These are phyloP conservation scores for Thamnophis elegans DNA, from an alignment of 2,797 vertebrate genomes.

Conservation along the genomic window DNA sequence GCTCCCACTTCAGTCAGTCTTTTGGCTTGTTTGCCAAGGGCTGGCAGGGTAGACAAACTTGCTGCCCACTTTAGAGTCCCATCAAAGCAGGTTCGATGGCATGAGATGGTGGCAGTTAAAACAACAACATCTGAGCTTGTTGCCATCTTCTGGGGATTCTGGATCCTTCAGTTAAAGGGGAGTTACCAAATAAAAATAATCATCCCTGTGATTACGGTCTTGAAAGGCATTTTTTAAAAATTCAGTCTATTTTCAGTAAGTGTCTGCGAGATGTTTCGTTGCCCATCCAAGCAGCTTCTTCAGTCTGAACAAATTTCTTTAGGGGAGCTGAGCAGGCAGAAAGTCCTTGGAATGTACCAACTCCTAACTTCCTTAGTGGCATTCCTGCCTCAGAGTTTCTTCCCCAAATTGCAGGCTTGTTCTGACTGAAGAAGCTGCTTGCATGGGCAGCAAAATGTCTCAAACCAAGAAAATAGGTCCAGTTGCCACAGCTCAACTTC, in stretches of 20 bases:
- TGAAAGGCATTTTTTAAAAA: neutral
- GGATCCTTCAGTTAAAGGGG: neutral
- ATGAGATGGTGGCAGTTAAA: neutral
- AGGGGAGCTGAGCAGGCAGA: neutral
- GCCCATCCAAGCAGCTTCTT: neutral
- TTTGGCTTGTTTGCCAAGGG: neutral
- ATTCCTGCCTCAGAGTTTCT: neutral
- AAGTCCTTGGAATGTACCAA: neutral
- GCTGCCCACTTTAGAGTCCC: neutral
- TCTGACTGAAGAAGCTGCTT: neutral
- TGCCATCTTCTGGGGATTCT: neutral
- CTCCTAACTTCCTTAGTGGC: neutral
- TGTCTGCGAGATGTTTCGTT: neutral
- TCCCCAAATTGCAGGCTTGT: neutral
- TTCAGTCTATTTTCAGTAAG: neutral
- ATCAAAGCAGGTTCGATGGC: neutral
- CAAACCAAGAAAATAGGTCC: neutral
- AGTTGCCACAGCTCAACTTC: neutral
- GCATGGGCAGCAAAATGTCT: neutral
- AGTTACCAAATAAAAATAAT: neutral
- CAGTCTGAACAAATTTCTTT: neutral
- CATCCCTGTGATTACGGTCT: neutral
- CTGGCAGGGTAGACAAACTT: neutral
- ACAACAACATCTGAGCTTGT: neutral
- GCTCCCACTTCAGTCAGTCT: neutral